These are phyloP conservation scores for Phrynocephalus guinanensis DNA, from an alignment of 2,797 vertebrate species.

Conservation along the genomic window DNA sequence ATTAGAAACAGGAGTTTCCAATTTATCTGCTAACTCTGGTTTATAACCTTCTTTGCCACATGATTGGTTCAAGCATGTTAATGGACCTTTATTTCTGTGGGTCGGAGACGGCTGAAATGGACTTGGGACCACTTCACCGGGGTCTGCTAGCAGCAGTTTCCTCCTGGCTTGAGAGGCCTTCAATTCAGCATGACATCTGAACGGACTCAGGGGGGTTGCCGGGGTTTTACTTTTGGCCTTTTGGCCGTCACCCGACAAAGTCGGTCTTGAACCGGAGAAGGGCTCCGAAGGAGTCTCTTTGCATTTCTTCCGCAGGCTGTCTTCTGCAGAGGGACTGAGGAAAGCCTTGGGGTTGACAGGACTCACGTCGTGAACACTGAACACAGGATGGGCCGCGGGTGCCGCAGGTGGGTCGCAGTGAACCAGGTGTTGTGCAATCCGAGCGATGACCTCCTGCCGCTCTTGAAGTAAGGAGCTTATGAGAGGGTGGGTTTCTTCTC, in stretches of 20 bases:
- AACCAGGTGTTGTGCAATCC: conserved; percentile 94
- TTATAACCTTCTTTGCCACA: conserved; percentile 74
- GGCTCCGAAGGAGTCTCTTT: conserved; percentile 76
- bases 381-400: conserved; percentile 81
- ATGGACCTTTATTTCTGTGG: conserved; percentile 69
- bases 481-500: conserved; percentile 88
- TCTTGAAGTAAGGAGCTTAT: conserved; percentile 95
- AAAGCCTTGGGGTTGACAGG: conserved; percentile 83
- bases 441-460: conserved; percentile 94
- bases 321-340: conserved; percentile 82
- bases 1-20: conserved; percentile 64
- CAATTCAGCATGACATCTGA: conserved; percentile 73
- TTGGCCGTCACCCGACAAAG: conserved; percentile 73
- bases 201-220: conserved; percentile 82
- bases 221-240: conserved; percentile 77
- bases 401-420: conserved; percentile 91
- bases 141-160: conserved; percentile 83
- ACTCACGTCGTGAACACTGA: conserved; percentile 76
- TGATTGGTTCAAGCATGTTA: conserved; percentile 65
- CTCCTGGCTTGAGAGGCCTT: conserved; percentile 85
- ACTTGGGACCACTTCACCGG: conserved; percentile 85
- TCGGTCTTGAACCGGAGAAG: conserved; percentile 62
- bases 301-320: conserved; percentile 84
- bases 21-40: conserved; percentile 66
- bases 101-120: conserved; percentile 81